Base-by-base conservation (phyloP, 2,888 invertebrate genomes). In the Pyrrhia umbra region DNA sequence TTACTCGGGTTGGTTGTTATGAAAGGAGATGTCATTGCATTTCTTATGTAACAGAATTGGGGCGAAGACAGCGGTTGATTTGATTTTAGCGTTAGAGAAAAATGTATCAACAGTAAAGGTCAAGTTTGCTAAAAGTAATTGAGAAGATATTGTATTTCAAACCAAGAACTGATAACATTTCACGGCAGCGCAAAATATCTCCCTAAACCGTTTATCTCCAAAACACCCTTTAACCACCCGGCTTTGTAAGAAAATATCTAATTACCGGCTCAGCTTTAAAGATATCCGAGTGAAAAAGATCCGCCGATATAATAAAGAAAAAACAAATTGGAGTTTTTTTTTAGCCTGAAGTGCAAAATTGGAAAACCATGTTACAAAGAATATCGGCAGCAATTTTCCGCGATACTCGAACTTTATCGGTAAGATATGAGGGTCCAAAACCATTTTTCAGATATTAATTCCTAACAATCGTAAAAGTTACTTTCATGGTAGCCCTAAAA, bases 361-460 rank as follows among this genome's bases (percentile, higher is more conserved):
- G 64, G 75, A 76, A 82, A 80, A 69, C 71, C 77, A 64, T 77
- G 77, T 71, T 79, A 68, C 73, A 77, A 83, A 82, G 81, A 84
- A 83, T 84, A 86, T 83, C 76, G 61, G 75, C 69, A 72, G 79
- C 79, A 84, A 86, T 85, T 85, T 83, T 74, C 79, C 76, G 77
- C 83, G 81, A 83, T 85, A 87, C 83, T 85, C 81, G 80, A 84
- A 84, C 83, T 88, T 91, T 89, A 91, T 88, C 87, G 87, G 70
- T 86, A 87, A 92, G 86, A 88, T 90, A 92, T 86, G 87, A 90
- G 84, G 90, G 90, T 90, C 87, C 83, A 83, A 85, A 88, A 83
- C 86, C 90, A 89, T 93, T 92, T 92, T 92, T 92, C 92, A 91
- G 90, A 92, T 93, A 94, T 93, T 93, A 94, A 93, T 94, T 93